A percentile compares a stretch with the other conserved stretches of the same genome.
Evolutionary conservation across 2,888 invertebrate genomes (phyloP).

Genomic region (Harpagoxenus sublaevis): DNA sequence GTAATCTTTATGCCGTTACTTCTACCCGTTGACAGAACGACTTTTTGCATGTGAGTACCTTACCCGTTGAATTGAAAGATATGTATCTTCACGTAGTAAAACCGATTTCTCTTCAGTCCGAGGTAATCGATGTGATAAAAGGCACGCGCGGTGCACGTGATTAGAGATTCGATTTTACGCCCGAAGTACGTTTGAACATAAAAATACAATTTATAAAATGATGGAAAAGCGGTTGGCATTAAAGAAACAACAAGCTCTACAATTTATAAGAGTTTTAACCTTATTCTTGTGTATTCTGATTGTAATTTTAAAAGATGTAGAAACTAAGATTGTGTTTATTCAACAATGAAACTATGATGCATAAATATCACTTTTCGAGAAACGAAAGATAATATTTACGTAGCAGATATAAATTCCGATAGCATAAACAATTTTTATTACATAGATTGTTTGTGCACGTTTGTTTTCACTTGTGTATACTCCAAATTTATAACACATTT

Average conservation of each 20-base stretch:
- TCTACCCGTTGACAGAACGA: conserved; percentile 30
- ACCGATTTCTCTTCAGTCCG: conserved; percentile 14
- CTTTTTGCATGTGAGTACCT: conserved; percentile 39
- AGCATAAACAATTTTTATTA: conserved; percentile 22
- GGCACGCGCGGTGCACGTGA: background rate
- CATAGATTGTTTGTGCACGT: background rate
- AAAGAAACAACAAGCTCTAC: background rate
- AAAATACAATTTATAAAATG: conserved; percentile 5
- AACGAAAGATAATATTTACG: conserved; percentile 29
- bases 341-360: background rate
- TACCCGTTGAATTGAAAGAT: conserved; percentile 22
- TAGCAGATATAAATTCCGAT: conserved; percentile 15
- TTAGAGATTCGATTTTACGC: conserved; percentile 6
- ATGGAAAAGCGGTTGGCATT: background rate
- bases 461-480: background rate
- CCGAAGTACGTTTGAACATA: background rate
- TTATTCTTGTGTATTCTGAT: background rate
- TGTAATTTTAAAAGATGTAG: background rate
- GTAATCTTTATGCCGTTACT: conserved; percentile 61
- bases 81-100: conserved; percentile 30
- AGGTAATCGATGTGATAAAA: conserved; percentile 37
- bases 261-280: background rate
- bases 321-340: background rate
- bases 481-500: background rate
- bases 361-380: background rate